Base-by-base conservation (phyloP, 2,113 vertebrate species). In the Sceloporus tristichus region DNA sequence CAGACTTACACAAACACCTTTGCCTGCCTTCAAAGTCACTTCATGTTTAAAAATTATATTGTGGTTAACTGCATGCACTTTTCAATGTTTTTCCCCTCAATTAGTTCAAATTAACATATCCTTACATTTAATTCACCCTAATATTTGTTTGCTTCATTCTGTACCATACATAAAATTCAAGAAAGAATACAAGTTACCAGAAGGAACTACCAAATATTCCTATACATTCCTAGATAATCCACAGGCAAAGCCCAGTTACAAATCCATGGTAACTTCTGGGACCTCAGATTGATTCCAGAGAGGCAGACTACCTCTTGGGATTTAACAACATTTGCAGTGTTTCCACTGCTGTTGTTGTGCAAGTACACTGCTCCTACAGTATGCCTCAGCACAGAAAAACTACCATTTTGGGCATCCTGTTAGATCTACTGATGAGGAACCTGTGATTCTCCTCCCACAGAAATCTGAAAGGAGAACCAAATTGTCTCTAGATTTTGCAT, bases 11-110 rank as follows among this genome's bases (percentile, higher is more conserved):
- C 88, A 92, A 56, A 86, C 23, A 86, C 53, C 68, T 76, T 87
- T 89, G 48, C 34, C 75, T 76, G 87, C 89, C 89, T 73, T 80
- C 88, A 89, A 90, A 95, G 91, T 92, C 90, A 92, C 92, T 80
- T 87, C 78, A 0, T 0, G 74, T 38, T 90, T 0, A 87, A 71
- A 89, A 90, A 62, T 53, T 4, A 68, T 77, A 38, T 79, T 85
- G 86, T 79, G 91, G 81, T 29, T 40, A 77, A 70, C 29, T 68
- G 14, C 19, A 68, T 73, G 1, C 21, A 88, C 27, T 76, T 54
- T 4, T 14, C 1, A 42, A 34, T 73, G 25, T 1, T 54, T 54
- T 16, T 0, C 75, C 25, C 13, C 19, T 6, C 48, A 18, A 40
- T 42, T 81, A 4, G 2, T 29, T 42, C 9, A n/a, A 19, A 21